Evolutionary conservation across 2,113 vertebrate species (phyloP).

Genomic region (Thalassoma bifasciatum): DNA sequence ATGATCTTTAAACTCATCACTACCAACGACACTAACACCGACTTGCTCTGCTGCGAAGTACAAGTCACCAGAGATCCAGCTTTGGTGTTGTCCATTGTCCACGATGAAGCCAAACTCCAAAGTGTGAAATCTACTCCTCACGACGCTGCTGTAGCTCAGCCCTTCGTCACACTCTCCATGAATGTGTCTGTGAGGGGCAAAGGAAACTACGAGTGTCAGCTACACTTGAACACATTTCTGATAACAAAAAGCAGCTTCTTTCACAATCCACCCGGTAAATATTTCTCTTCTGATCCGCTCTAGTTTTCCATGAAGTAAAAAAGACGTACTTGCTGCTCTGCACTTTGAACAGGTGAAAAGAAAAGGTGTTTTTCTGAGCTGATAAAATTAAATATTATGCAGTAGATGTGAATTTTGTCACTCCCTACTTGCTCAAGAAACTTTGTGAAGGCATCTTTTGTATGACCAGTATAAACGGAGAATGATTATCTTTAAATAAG

Average conservation of each 20-base stretch:
- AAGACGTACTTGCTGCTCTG: background rate
- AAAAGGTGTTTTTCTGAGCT: too few relatives aligned
- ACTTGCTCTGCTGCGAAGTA: conserved; percentile 54
- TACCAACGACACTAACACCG: background rate
- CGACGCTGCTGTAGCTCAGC: fast-evolving
- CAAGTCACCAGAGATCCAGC: conserved; percentile 19
- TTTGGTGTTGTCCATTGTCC: conserved; percentile 48
- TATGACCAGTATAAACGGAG: too few relatives aligned
- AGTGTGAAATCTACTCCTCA: background rate
- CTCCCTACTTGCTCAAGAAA: too few relatives aligned
- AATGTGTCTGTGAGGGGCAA: background rate
- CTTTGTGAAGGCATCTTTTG: too few relatives aligned
- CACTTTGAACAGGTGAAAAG: background rate
- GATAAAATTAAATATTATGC: too few relatives aligned
- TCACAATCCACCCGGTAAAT: conserved; percentile 30
- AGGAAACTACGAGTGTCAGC: conserved; percentile 59
- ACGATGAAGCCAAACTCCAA: background rate
- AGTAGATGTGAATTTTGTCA: too few relatives aligned
- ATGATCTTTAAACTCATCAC: conserved; percentile 30
- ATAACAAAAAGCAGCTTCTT: conserved; percentile 31
- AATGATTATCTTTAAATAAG: too few relatives aligned
- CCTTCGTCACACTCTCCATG: conserved; percentile 17
- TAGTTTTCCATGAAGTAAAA: background rate
- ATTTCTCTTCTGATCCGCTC: background rate
- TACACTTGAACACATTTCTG: conserved; percentile 31